Conservation (phyloP, 2,888 invertebrate genomes). For the Metacarcinus magister region DNA sequence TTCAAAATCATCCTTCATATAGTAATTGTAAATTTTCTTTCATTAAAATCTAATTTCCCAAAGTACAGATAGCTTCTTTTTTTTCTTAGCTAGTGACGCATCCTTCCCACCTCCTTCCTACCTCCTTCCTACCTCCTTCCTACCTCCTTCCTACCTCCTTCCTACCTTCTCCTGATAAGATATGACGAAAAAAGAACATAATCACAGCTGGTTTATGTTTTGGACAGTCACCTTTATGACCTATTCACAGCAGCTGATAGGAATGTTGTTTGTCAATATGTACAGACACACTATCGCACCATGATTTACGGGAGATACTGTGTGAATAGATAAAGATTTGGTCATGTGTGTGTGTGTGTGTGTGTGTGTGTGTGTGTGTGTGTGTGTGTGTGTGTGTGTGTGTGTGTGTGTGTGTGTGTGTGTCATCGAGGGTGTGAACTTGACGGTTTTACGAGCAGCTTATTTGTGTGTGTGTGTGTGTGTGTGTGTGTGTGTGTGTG, state of each 20-base stretch:
- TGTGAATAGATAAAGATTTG: not conserved
- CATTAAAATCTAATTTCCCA: not conserved
- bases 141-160: not conserved
- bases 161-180: not conserved
- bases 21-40: not conserved
- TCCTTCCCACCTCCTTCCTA: not conserved
- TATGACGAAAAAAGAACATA: not conserved
- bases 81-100: too few relatives aligned
- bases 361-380: conserved; percentile 26
- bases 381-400: conserved; percentile 26
- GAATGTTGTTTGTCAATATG: not conserved
- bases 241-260: not conserved
- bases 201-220: not conserved
- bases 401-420: conserved; percentile 19
- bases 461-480: not conserved
- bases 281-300: not conserved
- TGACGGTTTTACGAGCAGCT: not conserved
- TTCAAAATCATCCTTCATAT: not conserved
- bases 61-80: not conserved
- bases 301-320: not conserved
- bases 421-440: not conserved
- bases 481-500: not conserved
- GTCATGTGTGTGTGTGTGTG: not conserved
- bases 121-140: not conserved
- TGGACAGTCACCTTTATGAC: conserved; percentile 1